A percentile compares a stretch with the other conserved stretches of the same genome.
Evolutionary conservation across 1,140 invertebrate genomes (phyloP).

Genomic region (Papilio aristodemus): DNA sequence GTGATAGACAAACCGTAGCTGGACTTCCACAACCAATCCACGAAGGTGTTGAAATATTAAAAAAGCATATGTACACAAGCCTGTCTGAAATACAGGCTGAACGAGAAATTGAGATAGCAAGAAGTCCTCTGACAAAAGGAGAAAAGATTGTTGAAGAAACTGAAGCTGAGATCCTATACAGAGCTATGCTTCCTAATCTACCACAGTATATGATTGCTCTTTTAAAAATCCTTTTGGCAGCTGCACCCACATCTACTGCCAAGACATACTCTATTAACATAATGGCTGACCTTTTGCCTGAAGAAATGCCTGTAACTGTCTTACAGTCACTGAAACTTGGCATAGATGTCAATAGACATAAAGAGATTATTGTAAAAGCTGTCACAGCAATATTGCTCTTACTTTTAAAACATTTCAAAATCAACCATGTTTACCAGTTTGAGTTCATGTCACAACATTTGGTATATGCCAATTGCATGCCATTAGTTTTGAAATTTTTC

Average conservation of each 20-base stretch:
- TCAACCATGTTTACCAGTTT: slow-evolving; percentile 99
- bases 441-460: slow-evolving; percentile 99
- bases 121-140: slow-evolving; percentile 88
- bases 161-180: slow-evolving; percentile 93
- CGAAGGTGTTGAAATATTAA: slow-evolving; percentile 95
- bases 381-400: slow-evolving; percentile 96
- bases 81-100: slow-evolving; percentile 91
- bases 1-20: slow-evolving; percentile 92
- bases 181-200: slow-evolving; percentile 94
- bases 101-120: slow-evolving; percentile 90
- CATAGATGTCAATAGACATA: slow-evolving; percentile 98
- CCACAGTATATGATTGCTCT: slow-evolving; percentile 98
- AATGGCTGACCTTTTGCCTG: slow-evolving; percentile 97
- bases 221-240: slow-evolving; percentile 97
- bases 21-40: slow-evolving; percentile 97
- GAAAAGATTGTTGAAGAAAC: slow-evolving; percentile 88
- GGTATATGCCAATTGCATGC: slow-evolving; percentile 99
- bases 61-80: slow-evolving; percentile 92
- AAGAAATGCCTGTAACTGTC: slow-evolving; percentile 98
- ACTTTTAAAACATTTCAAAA: slow-evolving; percentile 98
- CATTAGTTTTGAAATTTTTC: slow-evolving; percentile 98
- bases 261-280: slow-evolving; percentile 99
- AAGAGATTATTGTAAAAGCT: slow-evolving; percentile 99
- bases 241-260: slow-evolving; percentile 97
- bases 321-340: slow-evolving; percentile 98